phyloP scores from a whole-genome alignment of 1,140 invertebrate genomes.

The Agrilus planipennis region DNA sequence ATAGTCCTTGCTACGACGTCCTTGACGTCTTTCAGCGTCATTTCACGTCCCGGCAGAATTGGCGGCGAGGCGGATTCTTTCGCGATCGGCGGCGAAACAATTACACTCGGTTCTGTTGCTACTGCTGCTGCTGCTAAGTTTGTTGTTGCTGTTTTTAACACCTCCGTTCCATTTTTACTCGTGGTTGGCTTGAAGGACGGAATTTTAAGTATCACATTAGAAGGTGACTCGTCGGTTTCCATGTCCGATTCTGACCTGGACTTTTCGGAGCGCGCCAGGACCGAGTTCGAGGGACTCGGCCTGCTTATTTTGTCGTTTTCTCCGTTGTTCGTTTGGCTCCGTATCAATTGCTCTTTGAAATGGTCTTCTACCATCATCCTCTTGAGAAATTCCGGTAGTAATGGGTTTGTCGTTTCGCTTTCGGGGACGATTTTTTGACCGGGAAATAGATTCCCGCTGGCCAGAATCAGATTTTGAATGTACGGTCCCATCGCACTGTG shows the following conservation, averaged over 20 bases:
- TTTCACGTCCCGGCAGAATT: conserved; percentile 38
- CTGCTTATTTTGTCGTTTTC: conserved; percentile 31
- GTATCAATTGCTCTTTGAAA: conserved; percentile 10
- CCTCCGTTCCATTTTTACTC: conserved; percentile 49
- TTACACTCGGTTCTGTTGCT: conserved; percentile 26
- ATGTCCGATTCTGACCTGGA: conserved; percentile 26
- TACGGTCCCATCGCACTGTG: conserved; percentile 45
- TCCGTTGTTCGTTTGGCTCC: conserved; percentile 22
- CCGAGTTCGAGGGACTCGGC: conserved; percentile 33
- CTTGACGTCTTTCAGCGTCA: conserved; percentile 47
- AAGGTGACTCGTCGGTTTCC: conserved; percentile 36
- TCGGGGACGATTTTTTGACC: conserved; percentile 19
- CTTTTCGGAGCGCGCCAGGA: conserved; percentile 23
- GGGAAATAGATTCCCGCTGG: conserved; percentile 19
- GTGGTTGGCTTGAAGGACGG: conserved; percentile 77
- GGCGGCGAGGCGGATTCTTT: conserved; percentile 41
- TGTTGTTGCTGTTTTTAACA: conserved; percentile 32
- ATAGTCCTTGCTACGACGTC: conserved; percentile 82
- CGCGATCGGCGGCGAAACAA: conserved; percentile 32
- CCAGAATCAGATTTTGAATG: conserved; percentile 34
- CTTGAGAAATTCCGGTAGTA: conserved; percentile 48
- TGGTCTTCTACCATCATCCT: conserved; percentile 44
- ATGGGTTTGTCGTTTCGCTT: conserved; percentile 16
- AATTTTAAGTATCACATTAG: conserved; percentile 75
- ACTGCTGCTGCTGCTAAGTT: too few species aligned